Conservation (phyloP, 2,888 invertebrate species). For the Drosophila vallismaia region DNA sequence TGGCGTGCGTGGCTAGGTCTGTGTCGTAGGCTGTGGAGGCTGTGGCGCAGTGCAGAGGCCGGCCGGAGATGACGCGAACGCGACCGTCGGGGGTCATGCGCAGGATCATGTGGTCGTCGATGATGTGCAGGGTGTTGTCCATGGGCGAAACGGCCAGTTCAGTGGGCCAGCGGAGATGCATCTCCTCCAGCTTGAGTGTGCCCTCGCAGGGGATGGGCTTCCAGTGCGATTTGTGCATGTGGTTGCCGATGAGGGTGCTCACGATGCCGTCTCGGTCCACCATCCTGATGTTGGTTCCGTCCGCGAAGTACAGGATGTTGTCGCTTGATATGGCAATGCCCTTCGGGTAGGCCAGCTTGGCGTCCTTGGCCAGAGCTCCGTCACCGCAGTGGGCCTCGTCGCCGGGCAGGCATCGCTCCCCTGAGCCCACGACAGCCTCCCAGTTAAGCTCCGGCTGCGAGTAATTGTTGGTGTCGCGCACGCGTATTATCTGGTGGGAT, state of each 20-base stretch:
- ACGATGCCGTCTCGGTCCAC: slow-evolving; percentile 96
- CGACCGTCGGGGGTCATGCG: slow-evolving; percentile 95
- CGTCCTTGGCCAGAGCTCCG: slow-evolving; percentile 95
- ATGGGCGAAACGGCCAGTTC: slow-evolving; percentile 96
- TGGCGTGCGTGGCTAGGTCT: slow-evolving; percentile 95
- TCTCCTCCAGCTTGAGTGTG: slow-evolving; percentile 95
- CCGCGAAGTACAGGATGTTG: slow-evolving; percentile 96
- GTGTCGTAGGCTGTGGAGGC: slow-evolving; percentile 91
- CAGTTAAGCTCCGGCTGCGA: slow-evolving; percentile 95
- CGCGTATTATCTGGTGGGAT: slow-evolving; percentile 95
- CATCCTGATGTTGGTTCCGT: slow-evolving; percentile 97
- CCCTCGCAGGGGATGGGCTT: slow-evolving; percentile 97
- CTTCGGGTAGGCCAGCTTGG: slow-evolving; percentile 97
- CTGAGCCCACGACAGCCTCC: slow-evolving; percentile 97
- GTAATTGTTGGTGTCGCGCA: slow-evolving; percentile 92
- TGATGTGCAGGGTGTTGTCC: slow-evolving; percentile 96
- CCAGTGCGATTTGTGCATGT: slow-evolving; percentile 97
- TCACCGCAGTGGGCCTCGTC: slow-evolving; percentile 98
- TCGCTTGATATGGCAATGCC: slow-evolving; percentile 97
- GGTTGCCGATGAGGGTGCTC: slow-evolving; percentile 95
- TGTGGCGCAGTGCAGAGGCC: slow-evolving; percentile 95
- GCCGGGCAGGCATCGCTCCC: slow-evolving; percentile 95
- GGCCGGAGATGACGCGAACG: slow-evolving; percentile 96
- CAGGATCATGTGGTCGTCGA: slow-evolving; percentile 97
- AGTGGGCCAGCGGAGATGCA: slow-evolving; percentile 97